Percentiles rank a stretch among this genome's conserved stretches.
Conservation (phyloP, 1,140 invertebrate genomes). For the Atta colombica region DNA sequence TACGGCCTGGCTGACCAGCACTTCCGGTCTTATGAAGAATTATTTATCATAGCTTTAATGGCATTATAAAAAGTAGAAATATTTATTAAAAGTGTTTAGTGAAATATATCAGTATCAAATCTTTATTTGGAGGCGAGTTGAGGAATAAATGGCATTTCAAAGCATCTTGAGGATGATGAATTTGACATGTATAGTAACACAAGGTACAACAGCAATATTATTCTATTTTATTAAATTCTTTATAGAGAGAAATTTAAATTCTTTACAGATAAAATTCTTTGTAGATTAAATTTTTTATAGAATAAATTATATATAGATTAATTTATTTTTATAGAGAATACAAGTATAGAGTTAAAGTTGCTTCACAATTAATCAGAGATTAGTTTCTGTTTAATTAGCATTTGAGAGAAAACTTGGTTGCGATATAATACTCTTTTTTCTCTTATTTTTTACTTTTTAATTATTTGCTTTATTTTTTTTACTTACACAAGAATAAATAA, state of each 20-base stretch:
- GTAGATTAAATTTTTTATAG: not conserved
- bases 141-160: not conserved
- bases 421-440: not conserved
- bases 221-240: constrained; percentile 5
- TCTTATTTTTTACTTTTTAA: not conserved
- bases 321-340: not conserved
- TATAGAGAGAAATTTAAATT: not conserved
- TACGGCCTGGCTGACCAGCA: no score
- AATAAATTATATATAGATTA: no score
- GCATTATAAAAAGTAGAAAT: no score
- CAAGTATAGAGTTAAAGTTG: not conserved
- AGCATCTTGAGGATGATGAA: not conserved
- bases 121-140: not conserved
- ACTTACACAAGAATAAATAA: not conserved
- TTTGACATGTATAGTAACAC: not conserved
- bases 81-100: no score
- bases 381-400: not conserved
- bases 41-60: no score
- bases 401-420: not conserved
- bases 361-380: not conserved
- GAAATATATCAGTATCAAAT: no score
- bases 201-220: not conserved
- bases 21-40: no score
- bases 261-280: not conserved
- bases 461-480: not conserved